phyloP scores from a whole-genome alignment of 2,888 invertebrate genomes.

The Megaustenia siamemsis region DNA sequence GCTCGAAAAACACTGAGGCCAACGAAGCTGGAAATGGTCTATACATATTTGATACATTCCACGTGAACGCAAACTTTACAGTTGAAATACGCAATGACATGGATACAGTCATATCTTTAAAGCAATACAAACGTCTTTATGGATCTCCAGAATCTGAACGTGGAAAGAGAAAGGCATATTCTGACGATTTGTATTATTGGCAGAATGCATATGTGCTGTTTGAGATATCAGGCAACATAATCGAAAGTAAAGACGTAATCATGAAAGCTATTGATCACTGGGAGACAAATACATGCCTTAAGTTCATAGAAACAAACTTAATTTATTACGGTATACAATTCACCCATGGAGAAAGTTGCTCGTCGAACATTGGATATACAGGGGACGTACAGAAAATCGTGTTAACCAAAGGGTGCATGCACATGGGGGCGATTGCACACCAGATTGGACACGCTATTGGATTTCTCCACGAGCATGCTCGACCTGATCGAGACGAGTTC shows the following conservation, averaged over 20 bases:
- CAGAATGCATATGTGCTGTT: conserved; percentile 61
- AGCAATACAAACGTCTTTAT: conserved; percentile 48
- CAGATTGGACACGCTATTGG: conserved; percentile 31
- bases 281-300: conserved; percentile 19
- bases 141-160: not conserved
- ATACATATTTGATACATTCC: conserved; percentile 52
- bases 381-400: not conserved
- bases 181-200: conserved; percentile 57
- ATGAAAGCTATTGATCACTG: not conserved
- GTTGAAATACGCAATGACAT: conserved; percentile 60
- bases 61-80: conserved; percentile 53
- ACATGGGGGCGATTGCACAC: not conserved
- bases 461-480: conserved; percentile 21
- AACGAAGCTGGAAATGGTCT: not conserved
- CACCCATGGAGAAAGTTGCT: not conserved
- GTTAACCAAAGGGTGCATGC: not conserved
- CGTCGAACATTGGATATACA: not conserved
- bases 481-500: conserved; percentile 21
- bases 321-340: not conserved
- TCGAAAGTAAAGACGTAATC: conserved; percentile 35
- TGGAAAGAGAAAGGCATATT: conserved; percentile 61
- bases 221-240: conserved; percentile 28
- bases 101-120: conserved; percentile 59
- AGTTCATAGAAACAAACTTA: not conserved
- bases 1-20: conserved; percentile 14